Percentiles rank a stretch among this genome's conserved stretches.
phyloP scores from a whole-genome alignment of 2,113 vertebrate species.

The Chrysemys picta region DNA sequence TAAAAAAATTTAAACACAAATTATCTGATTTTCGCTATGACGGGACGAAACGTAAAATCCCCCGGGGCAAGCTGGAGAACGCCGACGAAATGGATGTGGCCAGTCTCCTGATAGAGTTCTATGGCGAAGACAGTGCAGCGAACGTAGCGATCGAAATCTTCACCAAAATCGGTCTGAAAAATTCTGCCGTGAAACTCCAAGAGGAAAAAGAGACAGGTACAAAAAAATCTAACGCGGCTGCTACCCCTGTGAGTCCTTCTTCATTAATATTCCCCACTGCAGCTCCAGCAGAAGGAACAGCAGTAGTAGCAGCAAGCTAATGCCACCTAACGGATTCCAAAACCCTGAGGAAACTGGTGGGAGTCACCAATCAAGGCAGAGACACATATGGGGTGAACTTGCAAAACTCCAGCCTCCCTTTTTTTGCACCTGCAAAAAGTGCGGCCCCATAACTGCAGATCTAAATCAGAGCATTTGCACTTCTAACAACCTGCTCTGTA shows the following conservation, averaged over 20 bases:
- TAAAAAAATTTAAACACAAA: background rate
- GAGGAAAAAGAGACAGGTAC: background rate
- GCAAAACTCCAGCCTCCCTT: background rate
- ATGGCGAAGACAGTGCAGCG: background rate
- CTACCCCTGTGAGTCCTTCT: background rate
- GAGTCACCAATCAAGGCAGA: background rate
- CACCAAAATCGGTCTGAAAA: background rate
- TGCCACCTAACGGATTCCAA: background rate
- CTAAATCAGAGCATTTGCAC: background rate
- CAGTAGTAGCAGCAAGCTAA: background rate
- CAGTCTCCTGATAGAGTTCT: background rate
- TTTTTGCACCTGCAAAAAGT: background rate
- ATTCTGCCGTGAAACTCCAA: background rate
- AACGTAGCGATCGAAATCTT: background rate
- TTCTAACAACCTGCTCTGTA: background rate
- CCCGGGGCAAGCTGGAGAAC: background rate
- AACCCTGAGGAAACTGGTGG: background rate
- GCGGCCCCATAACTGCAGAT: background rate
- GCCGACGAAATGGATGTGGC: background rate
- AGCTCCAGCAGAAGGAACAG: background rate
- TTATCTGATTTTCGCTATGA: background rate
- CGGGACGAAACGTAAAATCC: background rate
- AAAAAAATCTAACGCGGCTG: background rate
- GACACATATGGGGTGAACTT: background rate
- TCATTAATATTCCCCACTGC: background rate